Evolutionary conservation across 2,113 vertebrate species (phyloP).

Genomic region (Caracal caracal): DNA sequence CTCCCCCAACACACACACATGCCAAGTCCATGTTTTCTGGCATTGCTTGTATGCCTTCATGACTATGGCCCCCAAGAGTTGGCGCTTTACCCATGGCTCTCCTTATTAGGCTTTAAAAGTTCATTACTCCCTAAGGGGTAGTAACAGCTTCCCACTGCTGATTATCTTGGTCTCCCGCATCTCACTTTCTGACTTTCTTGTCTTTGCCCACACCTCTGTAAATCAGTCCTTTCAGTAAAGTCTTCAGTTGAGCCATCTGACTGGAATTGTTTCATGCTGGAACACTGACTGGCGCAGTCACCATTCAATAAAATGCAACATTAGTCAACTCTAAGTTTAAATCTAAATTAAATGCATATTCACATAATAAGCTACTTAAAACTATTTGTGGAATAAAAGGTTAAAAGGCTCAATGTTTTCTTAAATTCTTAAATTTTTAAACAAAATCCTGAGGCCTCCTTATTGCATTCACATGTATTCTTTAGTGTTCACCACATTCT

Average conservation of each 20-base stretch:
- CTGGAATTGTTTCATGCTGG: background rate
- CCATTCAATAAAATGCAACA: background rate
- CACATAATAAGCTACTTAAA: background rate
- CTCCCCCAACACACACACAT: background rate
- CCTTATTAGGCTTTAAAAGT: background rate
- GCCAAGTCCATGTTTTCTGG: background rate
- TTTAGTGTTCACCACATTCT: background rate
- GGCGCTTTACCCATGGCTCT: background rate
- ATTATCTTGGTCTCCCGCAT: background rate
- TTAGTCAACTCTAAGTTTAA: background rate
- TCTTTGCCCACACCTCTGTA: background rate
- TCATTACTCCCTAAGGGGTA: background rate
- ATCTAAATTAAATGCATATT: background rate
- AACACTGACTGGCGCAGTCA: background rate
- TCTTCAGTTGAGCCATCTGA: background rate
- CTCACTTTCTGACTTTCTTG: background rate
- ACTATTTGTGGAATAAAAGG: background rate
- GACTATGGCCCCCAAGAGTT: background rate
- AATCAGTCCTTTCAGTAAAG: background rate
- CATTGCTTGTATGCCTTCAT: background rate
- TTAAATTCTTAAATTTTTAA: too few species aligned
- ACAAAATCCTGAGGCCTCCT: background rate
- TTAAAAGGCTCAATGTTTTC: constrained; percentile 39
- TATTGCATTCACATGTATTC: background rate
- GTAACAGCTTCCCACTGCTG: background rate